Conservation (phyloP, 2,888 invertebrate genomes). For the Leptarthrus brevirostris region DNA sequence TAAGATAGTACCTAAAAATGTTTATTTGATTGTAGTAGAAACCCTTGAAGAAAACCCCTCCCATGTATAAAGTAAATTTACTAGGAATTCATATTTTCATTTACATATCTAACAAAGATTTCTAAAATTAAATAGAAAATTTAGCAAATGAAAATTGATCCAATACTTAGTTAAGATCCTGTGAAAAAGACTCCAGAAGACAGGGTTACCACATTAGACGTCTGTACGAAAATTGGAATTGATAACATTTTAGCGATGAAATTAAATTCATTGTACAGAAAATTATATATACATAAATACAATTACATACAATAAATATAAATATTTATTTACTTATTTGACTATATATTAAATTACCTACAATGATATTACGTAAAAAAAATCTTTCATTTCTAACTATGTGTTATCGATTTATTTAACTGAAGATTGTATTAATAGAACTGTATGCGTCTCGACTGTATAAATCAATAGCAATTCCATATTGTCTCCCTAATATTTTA, state of each 20-base stretch:
- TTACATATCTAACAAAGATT: constrained; percentile 28
- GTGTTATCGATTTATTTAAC: not conserved
- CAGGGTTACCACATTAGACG: constrained; percentile 18
- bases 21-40: constrained; percentile 48
- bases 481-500: constrained; percentile 8
- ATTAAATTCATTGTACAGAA: constrained; percentile 21
- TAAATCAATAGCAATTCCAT: not conserved
- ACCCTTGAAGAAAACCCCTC: constrained; percentile 53
- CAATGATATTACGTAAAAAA: not conserved
- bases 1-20: constrained; percentile 33
- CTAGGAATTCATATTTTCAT: constrained; percentile 10
- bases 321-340: not conserved
- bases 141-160: not conserved
- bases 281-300: not conserved
- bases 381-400: not conserved
- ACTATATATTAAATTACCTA: not conserved
- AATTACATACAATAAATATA: not conserved
- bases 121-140: constrained; percentile 15
- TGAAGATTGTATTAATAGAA: no score
- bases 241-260: not conserved
- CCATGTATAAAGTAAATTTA: constrained; percentile 51
- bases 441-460: no score
- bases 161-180: constrained; percentile 5
- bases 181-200: constrained; percentile 8
- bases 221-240: constrained; percentile 12